A percentile compares a stretch with the other conserved stretches of the same genome.
phyloP scores from a whole-genome alignment of 2,113 vertebrate species.

The Takifugu flavidus region DNA sequence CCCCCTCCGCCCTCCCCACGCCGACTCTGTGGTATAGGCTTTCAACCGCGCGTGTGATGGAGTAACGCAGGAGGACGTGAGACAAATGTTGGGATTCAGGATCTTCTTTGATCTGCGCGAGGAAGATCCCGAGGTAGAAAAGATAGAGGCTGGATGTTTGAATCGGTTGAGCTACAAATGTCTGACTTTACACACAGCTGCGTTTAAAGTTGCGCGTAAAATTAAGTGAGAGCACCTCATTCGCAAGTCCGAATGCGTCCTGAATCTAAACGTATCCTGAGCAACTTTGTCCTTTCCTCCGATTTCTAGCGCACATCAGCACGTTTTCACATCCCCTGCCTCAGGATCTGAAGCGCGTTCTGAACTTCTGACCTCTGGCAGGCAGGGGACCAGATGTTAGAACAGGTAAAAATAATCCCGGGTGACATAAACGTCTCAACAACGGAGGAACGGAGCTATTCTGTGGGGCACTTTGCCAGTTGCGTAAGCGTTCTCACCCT shows the following conservation, averaged over 20 bases:
- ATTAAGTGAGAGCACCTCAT: background rate
- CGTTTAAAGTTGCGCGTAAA: slow-evolving; percentile 4
- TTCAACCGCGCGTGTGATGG: background rate
- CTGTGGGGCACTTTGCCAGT: slow-evolving; percentile 1
- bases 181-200: background rate
- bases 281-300: too few species aligned
- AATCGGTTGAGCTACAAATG: too few species aligned
- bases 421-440: background rate
- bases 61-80: too few species aligned
- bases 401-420: slow-evolving; percentile 26
- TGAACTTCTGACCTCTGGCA: slow-evolving; percentile 87
- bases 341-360: slow-evolving; percentile 46
- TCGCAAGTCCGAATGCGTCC: too few species aligned
- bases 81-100: too few species aligned
- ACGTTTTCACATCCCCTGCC: slow-evolving; percentile 34
- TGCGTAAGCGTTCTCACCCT: slow-evolving; percentile 46
- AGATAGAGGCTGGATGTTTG: too few species aligned
- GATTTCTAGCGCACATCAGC: background rate
- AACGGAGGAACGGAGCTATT: background rate
- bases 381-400: slow-evolving; percentile 68
- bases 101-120: too few species aligned
- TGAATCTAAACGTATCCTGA: too few species aligned
- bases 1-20: slow-evolving; percentile 36
- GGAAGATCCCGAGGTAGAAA: too few species aligned
- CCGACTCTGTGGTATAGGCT: slow-evolving; percentile 18